Base-by-base conservation (phyloP, 2,797 vertebrate genomes). In the Notoglanidium macrostoma region DNA sequence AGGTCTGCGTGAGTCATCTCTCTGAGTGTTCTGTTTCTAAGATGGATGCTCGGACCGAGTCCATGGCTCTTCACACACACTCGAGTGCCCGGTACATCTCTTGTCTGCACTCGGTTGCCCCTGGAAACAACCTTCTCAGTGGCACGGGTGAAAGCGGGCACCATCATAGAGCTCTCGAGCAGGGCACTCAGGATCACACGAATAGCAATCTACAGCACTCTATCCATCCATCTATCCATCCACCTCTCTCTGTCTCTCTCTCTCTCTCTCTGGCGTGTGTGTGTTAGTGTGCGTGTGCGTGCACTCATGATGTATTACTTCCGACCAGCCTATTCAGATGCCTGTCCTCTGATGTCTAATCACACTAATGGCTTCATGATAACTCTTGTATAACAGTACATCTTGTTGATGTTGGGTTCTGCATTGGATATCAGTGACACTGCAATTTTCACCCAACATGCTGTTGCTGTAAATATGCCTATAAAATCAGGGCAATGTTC, bases 81-180 rank as follows among this genome's bases (percentile, higher is more conserved):
- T 87, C 78, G 83, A 88, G 88, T 85, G 87, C 84, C 72, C 77
- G 70, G 88, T 90, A 55, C 86, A 83, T 85, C 88, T 87, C 85
- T 91, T 83, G 86, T 81, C 84, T 82, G 84, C 83, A 83, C 89
- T 88, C 86, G 77, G 92, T 92, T 91, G 91, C 90, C 91, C 86
- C 82, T 89, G 92, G 91, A 90, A 91, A 92, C 92, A 91, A 90
- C 90, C 89, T 91, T 91, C 88, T 89, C 84, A 51, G 73, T 89
- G 85, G 88, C 79, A 74, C 15, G 82, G 83, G 85, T 86, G 86
- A 90, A 87, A 84, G 67, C 35, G 72, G 86, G 88, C 65, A 63
- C 88, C 84, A 86, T 88, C 83, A 86, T 87, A 76, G 61, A 63
- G 85, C 81, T 88, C 84, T 88, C 40, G 67, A 86, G 79, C 83